phyloP scores from a whole-genome alignment of 2,888 invertebrate species.

The Lamproptera curius region DNA sequence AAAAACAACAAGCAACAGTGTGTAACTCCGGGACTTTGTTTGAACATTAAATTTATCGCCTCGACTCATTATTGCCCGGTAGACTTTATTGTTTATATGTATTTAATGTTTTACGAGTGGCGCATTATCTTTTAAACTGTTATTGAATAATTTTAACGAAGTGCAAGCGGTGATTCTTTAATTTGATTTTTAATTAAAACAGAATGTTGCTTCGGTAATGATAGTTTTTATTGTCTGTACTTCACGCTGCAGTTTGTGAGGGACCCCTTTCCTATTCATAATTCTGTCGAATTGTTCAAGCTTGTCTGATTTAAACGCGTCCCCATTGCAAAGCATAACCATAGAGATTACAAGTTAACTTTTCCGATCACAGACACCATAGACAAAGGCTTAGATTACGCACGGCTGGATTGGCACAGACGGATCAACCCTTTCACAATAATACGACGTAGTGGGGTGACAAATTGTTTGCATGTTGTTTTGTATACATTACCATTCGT shows the following conservation, averaged over 20 bases:
- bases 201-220: not conserved
- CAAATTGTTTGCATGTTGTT: slow-evolving; percentile 58
- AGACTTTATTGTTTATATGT: slow-evolving; percentile 13
- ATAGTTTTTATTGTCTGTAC: slow-evolving; percentile 5
- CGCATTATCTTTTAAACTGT: slow-evolving; percentile 4
- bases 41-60: slow-evolving; percentile 9
- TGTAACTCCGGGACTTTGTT: slow-evolving; percentile 19
- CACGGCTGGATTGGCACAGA: slow-evolving; percentile 60
- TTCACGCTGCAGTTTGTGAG: not conserved
- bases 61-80: slow-evolving; percentile 8
- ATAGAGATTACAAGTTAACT: slow-evolving; percentile 73
- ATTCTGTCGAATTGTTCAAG: slow-evolving; percentile 14
- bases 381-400: slow-evolving; percentile 72
- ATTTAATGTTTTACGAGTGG: slow-evolving; percentile 1
- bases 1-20: slow-evolving; percentile 20
- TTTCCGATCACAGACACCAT: slow-evolving; percentile 70
- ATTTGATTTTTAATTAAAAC: slow-evolving; percentile 4
- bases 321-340: slow-evolving; percentile 38
- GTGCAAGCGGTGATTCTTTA: not conserved
- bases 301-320: slow-evolving; percentile 13
- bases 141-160: not conserved
- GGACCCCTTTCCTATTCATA: slow-evolving; percentile 8
- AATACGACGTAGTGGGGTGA: slow-evolving; percentile 52
- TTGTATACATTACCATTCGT: slow-evolving; percentile 28
- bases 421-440: slow-evolving; percentile 58